These are phyloP conservation scores for Gymnosoma rotundatum DNA, from an alignment of 2,888 invertebrate genomes.

Conservation along the genomic window DNA sequence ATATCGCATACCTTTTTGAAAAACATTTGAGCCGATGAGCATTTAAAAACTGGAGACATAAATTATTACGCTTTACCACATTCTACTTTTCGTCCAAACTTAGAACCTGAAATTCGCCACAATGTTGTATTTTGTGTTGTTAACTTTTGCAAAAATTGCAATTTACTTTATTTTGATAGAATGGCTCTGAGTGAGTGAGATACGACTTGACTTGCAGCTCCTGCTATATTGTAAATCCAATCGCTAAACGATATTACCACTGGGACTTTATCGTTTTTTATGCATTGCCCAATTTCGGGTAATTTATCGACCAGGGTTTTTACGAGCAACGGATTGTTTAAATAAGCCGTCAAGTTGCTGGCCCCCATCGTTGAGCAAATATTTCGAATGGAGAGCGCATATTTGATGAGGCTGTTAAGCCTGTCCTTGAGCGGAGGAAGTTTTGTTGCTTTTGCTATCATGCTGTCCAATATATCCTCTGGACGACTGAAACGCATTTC, in stretches of 20 bases:
- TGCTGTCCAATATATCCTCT: constrained; percentile 55
- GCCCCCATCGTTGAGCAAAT: constrained; percentile 50
- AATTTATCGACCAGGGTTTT: constrained; percentile 27
- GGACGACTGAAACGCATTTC: constrained; percentile 54
- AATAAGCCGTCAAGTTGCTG: constrained; percentile 32
- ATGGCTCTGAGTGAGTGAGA: too few relatives aligned
- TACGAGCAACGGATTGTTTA: constrained; percentile 34
- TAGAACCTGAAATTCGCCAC: constrained; percentile 8
- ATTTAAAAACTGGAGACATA: constrained; percentile 3
- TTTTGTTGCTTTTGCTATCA: constrained; percentile 56
- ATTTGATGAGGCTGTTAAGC: constrained; percentile 49
- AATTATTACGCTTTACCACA: not conserved
- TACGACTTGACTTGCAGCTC: not conserved
- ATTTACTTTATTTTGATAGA: not conserved
- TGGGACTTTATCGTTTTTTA: too few relatives aligned
- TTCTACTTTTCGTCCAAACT: not conserved
- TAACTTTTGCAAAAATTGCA: constrained; percentile 11
- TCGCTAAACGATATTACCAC: constrained; percentile 12
- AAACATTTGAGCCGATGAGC: not conserved
- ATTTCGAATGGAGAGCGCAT: constrained; percentile 36
- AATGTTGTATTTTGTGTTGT: not conserved
- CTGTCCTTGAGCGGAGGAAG: constrained; percentile 53
- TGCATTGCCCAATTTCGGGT: too few relatives aligned
- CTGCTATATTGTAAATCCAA: not conserved
- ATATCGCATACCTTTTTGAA: constrained; percentile 26